These are phyloP conservation scores for Chelonus insularis DNA, from an alignment of 1,140 invertebrate genomes.

Conservation along the genomic window DNA sequence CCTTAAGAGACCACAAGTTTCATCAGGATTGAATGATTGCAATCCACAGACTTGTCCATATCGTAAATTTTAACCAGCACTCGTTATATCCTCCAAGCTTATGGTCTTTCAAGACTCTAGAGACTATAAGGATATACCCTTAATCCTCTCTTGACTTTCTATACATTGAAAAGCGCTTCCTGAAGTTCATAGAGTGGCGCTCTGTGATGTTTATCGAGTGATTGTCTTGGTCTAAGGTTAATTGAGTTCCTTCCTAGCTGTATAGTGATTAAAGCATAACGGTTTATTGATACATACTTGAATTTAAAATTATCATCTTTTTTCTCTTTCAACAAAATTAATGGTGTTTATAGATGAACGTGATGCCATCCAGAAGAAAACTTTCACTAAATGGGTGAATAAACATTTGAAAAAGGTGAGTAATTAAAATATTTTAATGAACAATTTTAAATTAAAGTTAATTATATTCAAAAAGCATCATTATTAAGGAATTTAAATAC, in stretches of 20 bases:
- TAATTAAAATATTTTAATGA: too few relatives aligned
- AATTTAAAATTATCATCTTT: too few relatives aligned
- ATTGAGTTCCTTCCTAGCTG: conserved; percentile 2
- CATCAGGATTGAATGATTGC: conserved; percentile 20
- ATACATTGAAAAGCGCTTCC: conserved; percentile 3
- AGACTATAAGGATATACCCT: background rate
- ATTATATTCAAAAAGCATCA: conserved; percentile 5
- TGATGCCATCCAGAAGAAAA: conserved; percentile 99
- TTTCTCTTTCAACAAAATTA: too few relatives aligned
- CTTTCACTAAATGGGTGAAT: conserved; percentile 99
- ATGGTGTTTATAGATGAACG: conserved; percentile 97
- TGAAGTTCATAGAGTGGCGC: background rate
- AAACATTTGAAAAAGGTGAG: conserved; percentile 99
- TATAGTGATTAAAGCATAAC: conserved; percentile 9
- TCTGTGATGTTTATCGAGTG: conserved; percentile 7
- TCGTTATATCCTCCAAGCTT: background rate
- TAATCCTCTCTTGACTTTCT: conserved; percentile 1
- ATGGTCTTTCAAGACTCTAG: background rate
- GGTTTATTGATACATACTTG: background rate
- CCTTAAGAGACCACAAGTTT: background rate
- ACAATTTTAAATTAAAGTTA: too few relatives aligned
- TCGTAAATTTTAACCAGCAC: conserved; percentile 11
- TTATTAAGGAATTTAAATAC: background rate
- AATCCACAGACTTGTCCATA: conserved; percentile 1
- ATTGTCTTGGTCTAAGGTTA: conserved; percentile 20